These are phyloP conservation scores for Synanthedon myopaeformis DNA, from an alignment of 2,888 invertebrate genomes.

Conservation along the genomic window DNA sequence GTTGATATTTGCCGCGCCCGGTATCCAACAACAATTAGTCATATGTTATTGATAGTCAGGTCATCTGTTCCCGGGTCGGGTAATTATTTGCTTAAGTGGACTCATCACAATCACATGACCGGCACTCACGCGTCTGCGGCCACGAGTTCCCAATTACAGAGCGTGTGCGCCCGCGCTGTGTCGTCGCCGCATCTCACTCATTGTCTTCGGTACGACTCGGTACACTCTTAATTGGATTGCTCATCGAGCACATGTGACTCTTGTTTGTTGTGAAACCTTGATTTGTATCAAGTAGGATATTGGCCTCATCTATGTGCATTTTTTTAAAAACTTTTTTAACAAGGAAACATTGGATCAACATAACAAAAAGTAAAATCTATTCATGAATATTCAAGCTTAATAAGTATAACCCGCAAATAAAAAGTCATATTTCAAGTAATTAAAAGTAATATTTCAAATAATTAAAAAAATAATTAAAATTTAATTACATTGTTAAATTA, in stretches of 20 bases:
- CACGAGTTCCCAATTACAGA: constrained; percentile 38
- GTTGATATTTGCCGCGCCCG: too few species aligned
- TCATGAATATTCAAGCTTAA: too few species aligned
- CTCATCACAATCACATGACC: constrained; percentile 64
- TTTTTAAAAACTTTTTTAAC: too few species aligned
- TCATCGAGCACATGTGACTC: constrained; percentile 21
- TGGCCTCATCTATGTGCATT: constrained; percentile 16
- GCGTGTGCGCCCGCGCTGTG: not conserved
- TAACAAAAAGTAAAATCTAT: too few species aligned
- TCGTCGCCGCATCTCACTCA: constrained; percentile 26
- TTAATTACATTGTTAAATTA: too few species aligned
- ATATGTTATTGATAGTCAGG: not conserved
- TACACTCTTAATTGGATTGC: constrained; percentile 34
- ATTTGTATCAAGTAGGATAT: constrained; percentile 40
- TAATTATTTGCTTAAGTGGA: constrained; percentile 65
- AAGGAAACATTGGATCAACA: too few species aligned
- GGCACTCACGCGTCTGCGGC: constrained; percentile 45
- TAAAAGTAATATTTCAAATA: too few species aligned
- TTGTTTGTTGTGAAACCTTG: constrained; percentile 25
- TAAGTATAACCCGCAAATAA: too few species aligned
- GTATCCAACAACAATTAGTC: too few species aligned
- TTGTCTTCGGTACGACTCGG: constrained; percentile 17
- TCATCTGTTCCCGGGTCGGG: constrained; percentile 13
- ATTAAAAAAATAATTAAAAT: too few species aligned
- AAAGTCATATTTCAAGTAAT: too few species aligned